Evolutionary conservation across 2,113 vertebrate species (phyloP), one percentile per base, ranked within the genome.

Genomic region (Lamprotornis superbus): DNA sequence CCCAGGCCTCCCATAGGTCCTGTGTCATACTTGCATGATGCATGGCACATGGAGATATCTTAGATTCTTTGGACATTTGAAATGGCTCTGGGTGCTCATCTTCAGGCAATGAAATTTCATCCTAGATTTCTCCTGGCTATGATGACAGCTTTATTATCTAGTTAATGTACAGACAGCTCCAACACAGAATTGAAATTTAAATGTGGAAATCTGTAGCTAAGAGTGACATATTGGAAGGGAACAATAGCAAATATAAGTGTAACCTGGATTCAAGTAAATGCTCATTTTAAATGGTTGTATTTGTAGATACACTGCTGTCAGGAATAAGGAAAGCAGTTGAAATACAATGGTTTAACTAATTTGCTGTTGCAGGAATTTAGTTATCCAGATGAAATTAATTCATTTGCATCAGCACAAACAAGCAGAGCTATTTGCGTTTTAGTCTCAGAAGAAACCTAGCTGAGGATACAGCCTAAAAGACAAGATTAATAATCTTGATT

Each of bases 21-120:
- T 23, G 6, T 46, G 24, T 63, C 53, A 18, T 17, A 40, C 21
- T 44, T 75, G 40, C 6, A 6, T 35, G 27, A 27, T 31, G 12
- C 16, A 9, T 50, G 39, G 53, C 46, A 33, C 0, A 0, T 69
- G 33, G 28, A 74, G 42, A 15, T 81, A 15, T 5, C 55, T 73
- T 80, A 50, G n/a, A 65, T 39, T 42, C n/a, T 70, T 46, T 47
- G 55, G 30, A 61, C 28, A 6, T 75, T 83, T 39, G 73, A 84
- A 89, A 70, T 17, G 27, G 44, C 27, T 20, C 52, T 24, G 15
- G 9, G 14, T 84, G 27, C 19, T 44, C 50, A 3, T 56, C 28
- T 40, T 81, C 7, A 61, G 57, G 70, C 40, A 82, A 60, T 3
- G 30, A 24, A 79, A 68, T 49, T 60, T 79, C 40, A 16, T 17